phyloP scores from a whole-genome alignment of 2,797 vertebrate species.

The Lutjanus argentimaculatus region DNA sequence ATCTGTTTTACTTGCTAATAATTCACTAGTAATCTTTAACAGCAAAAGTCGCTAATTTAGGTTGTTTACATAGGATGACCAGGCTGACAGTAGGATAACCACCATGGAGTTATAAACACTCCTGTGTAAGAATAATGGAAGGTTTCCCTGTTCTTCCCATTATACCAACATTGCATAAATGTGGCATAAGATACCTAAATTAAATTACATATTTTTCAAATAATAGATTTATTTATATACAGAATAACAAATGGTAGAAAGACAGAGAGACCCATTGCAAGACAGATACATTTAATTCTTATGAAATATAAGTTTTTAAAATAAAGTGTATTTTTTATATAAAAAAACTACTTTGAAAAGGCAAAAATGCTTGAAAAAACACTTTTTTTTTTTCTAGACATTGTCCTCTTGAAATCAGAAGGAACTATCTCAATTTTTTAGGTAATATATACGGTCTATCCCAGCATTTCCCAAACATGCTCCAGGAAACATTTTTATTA shows the following conservation, averaged over 20 bases:
- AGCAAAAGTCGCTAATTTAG: not conserved
- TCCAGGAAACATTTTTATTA: too few species aligned
- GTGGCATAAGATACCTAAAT: not conserved
- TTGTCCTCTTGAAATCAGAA: too few species aligned
- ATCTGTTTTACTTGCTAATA: not conserved
- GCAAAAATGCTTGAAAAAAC: not conserved
- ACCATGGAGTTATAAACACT: not conserved
- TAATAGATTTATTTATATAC: too few species aligned
- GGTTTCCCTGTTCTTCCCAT: not conserved
- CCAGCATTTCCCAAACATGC: too few species aligned
- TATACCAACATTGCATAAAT: not conserved
- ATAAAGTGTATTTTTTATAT: not conserved
- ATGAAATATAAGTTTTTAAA: not conserved
- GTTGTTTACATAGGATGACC: not conserved
- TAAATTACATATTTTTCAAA: not conserved
- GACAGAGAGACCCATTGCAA: too few species aligned
- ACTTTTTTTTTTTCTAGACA: too few species aligned
- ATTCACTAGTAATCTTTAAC: not conserved
- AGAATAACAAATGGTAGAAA: not conserved
- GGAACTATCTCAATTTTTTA: too few species aligned
- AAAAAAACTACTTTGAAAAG: not conserved
- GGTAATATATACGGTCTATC: too few species aligned
- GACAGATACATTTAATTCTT: not conserved
- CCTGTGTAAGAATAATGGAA: not conserved
- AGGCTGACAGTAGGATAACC: not conserved